phyloP scores from a whole-genome alignment of 2,888 invertebrate species.

The Heliothis peltigera region DNA sequence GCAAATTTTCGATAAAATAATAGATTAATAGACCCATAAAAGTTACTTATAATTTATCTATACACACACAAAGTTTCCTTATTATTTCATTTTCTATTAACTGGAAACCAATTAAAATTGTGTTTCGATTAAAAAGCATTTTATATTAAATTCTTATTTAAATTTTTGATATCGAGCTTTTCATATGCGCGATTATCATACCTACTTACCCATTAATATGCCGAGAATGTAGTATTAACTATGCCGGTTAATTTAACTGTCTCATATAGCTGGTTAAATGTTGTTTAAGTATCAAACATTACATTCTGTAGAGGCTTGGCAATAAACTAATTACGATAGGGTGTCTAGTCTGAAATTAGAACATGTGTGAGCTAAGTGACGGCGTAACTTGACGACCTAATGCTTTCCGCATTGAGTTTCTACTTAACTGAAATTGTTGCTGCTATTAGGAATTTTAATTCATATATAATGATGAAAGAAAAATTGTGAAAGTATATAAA shows the following conservation, averaged over 20 bases:
- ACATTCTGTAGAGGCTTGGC: slow-evolving; percentile 47
- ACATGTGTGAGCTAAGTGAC: slow-evolving; percentile 39
- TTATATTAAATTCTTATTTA: not conserved
- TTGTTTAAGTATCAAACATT: slow-evolving; percentile 35
- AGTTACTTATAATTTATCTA: no score
- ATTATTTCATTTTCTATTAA: not conserved
- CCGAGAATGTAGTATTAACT: slow-evolving; percentile 28
- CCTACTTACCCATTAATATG: slow-evolving; percentile 30
- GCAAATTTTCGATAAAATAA: not conserved
- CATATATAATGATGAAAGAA: not conserved
- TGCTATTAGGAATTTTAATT: not conserved
- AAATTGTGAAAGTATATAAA: no score
- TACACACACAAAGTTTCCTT: no score
- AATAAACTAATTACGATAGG: slow-evolving; percentile 58
- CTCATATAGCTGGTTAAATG: slow-evolving; percentile 31
- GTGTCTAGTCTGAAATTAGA: slow-evolving; percentile 48
- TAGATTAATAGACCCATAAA: no score
- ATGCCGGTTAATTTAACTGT: slow-evolving; percentile 39
- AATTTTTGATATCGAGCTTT: slow-evolving; percentile 11
- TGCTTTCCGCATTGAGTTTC: slow-evolving; percentile 45
- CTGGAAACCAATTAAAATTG: not conserved
- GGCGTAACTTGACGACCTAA: slow-evolving; percentile 20
- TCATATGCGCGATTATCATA: slow-evolving; percentile 34
- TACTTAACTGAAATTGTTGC: not conserved
- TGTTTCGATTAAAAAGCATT: not conserved